phyloP scores from a whole-genome alignment of 2,113 vertebrate species.

The Pogona vitticeps region DNA sequence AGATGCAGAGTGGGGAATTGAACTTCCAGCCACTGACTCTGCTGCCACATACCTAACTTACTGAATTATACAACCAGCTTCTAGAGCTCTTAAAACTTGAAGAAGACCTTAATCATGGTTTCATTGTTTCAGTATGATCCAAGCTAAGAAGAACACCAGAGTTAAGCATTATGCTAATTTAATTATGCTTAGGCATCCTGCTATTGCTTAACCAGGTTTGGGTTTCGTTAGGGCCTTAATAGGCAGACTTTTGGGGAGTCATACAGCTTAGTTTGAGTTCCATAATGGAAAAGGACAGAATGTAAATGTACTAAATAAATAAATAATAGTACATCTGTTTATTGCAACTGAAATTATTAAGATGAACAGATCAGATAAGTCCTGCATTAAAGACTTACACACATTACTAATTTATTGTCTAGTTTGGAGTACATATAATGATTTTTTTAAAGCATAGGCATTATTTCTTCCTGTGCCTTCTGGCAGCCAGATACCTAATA shows the following conservation, averaged over 20 bases:
- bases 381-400: not conserved
- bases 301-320: not conserved
- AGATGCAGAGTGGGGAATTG: too few relatives aligned
- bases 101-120: not conserved
- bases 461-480: not conserved
- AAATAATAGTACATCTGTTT: not conserved
- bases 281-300: not conserved
- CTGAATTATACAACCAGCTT: not conserved
- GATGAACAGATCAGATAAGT: too few relatives aligned
- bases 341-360: too few relatives aligned
- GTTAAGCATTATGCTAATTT: not conserved
- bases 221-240: not conserved
- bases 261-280: too few relatives aligned
- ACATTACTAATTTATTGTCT: not conserved
- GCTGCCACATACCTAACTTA: too few relatives aligned
- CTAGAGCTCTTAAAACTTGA: not conserved
- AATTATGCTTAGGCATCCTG: not conserved
- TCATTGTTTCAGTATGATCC: conserved; percentile 25
- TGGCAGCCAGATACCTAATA: not conserved
- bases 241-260: not conserved
- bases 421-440: not conserved
- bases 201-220: not conserved
- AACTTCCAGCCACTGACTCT: too few relatives aligned
- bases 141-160: not conserved
- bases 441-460: not conserved